Evolutionary conservation across 2,888 invertebrate genomes (phyloP).

Genomic region (Beris morrisii): DNA sequence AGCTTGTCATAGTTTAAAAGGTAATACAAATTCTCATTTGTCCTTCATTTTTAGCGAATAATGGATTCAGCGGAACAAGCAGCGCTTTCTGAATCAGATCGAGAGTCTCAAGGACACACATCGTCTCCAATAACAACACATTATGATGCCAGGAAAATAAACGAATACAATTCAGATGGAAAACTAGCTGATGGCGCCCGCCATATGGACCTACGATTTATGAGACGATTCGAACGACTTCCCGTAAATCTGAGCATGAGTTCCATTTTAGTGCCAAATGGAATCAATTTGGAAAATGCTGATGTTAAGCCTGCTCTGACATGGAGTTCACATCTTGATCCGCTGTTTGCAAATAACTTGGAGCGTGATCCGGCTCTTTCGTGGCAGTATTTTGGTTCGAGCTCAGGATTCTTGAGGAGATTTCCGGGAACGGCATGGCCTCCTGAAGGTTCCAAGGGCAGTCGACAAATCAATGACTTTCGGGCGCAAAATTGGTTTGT

Average conservation of each 20-base stretch:
- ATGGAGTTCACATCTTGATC: slow-evolving; percentile 93
- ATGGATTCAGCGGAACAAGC: slow-evolving; percentile 91
- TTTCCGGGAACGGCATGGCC: slow-evolving; percentile 96
- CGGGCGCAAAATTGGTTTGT: slow-evolving; percentile 95
- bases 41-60: slow-evolving; percentile 68
- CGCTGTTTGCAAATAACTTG: slow-evolving; percentile 86
- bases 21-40: neutral
- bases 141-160: slow-evolving; percentile 80
- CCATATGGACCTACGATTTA: slow-evolving; percentile 71
- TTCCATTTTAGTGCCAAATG: slow-evolving; percentile 80
- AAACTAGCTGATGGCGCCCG: slow-evolving; percentile 70
- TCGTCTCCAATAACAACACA: slow-evolving; percentile 64
- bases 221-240: slow-evolving; percentile 83
- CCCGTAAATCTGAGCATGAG: slow-evolving; percentile 82
- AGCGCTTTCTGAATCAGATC: slow-evolving; percentile 69
- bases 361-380: slow-evolving; percentile 86
- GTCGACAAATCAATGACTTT: slow-evolving; percentile 88
- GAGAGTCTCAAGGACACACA: slow-evolving; percentile 62
- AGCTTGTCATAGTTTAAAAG: no score
- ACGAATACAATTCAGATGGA: slow-evolving; percentile 75
- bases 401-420: slow-evolving; percentile 91
- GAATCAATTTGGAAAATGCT: slow-evolving; percentile 58
- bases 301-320: slow-evolving; percentile 87
- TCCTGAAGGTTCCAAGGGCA: slow-evolving; percentile 76
- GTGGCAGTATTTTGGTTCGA: slow-evolving; percentile 99